phyloP scores from a whole-genome alignment of 2,113 vertebrate species.

The Mungos mungo region DNA sequence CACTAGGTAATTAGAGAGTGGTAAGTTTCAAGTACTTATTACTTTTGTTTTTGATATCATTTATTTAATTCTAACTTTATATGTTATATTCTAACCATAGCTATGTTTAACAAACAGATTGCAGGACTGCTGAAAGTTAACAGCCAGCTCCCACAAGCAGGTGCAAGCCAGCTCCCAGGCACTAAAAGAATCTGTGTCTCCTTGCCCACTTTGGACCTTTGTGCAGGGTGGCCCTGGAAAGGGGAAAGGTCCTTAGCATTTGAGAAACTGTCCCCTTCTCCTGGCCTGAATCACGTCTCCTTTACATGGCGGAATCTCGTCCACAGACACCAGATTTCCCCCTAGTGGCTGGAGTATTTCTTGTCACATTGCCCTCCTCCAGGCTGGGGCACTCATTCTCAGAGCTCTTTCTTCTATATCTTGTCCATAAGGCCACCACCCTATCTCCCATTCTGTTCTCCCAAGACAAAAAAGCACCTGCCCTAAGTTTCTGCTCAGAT shows the following conservation, averaged over 20 bases:
- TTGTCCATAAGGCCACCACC: not conserved
- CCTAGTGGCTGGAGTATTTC: not conserved
- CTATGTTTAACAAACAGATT: not conserved
- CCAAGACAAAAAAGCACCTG: not conserved
- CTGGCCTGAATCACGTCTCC: rapidly evolving
- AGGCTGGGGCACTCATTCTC: not conserved
- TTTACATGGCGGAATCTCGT: rapidly evolving
- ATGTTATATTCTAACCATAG: constrained; percentile 23
- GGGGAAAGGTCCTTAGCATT: too few relatives aligned
- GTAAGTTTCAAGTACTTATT: not conserved
- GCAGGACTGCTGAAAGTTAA: not conserved
- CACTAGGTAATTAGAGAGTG: not conserved
- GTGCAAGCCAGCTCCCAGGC: not conserved
- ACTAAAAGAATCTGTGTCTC: not conserved
- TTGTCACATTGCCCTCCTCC: not conserved
- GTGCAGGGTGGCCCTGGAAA: not conserved
- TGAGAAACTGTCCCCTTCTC: not conserved
- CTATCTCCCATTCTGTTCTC: not conserved
- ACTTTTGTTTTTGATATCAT: not conserved
- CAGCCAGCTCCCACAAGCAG: not conserved
- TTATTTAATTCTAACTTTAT: not conserved
- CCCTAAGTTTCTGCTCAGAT: not conserved
- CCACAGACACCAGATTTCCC: not conserved
- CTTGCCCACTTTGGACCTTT: not conserved
- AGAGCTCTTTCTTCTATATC: not conserved